phyloP scores from a whole-genome alignment of 1,140 invertebrate species.

The Bombus waltoni region DNA sequence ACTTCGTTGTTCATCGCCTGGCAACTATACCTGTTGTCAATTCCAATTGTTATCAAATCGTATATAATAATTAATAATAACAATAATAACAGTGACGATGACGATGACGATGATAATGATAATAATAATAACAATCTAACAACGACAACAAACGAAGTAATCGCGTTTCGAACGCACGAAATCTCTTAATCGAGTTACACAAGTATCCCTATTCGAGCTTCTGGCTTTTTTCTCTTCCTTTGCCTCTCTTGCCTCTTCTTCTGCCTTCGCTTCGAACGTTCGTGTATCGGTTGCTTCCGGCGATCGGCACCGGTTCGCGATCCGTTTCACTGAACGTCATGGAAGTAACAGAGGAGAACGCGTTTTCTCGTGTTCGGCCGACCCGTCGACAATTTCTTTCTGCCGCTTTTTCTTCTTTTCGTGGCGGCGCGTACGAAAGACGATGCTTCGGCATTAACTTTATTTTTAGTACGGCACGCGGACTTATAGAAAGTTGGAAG shows the following conservation, averaged over 20 bases:
- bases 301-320: neutral
- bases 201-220: neutral
- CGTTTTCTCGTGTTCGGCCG: neutral
- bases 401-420: conserved; percentile 17
- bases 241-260: neutral
- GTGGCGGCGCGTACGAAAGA: conserved; percentile 20
- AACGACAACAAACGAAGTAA: neutral
- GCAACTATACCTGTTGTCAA: neutral
- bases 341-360: neutral
- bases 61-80: neutral
- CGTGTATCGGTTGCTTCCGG: neutral
- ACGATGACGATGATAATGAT: no score
- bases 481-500: conserved; percentile 6
- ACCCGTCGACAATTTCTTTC: neutral
- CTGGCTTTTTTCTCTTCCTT: neutral
- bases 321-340: neutral
- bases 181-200: neutral
- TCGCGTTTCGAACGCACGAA: neutral
- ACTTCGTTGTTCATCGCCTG: neutral
- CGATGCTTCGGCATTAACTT: conserved; percentile 5
- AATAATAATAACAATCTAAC: neutral
- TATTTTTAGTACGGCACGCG: conserved; percentile 54
- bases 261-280: neutral
- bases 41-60: neutral
- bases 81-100: no score